These are phyloP conservation scores for Solenodon paradoxus DNA, from an alignment of 2,113 vertebrate species.

Conservation along the genomic window DNA sequence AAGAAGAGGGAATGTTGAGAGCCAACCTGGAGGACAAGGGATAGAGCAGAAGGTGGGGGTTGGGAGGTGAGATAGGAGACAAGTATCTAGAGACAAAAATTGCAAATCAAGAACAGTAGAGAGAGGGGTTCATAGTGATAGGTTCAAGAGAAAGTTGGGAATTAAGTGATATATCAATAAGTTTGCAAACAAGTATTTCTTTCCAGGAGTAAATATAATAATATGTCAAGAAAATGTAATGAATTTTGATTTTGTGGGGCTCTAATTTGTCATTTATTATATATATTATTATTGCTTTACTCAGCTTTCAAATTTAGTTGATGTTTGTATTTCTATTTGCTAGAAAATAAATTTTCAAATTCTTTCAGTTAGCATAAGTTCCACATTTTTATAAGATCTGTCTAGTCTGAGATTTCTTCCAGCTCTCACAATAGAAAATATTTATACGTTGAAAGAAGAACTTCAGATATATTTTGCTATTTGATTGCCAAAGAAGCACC, in stretches of 20 bases:
- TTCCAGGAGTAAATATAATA: neutral
- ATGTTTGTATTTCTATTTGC: neutral
- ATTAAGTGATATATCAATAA: neutral
- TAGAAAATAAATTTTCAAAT: neutral
- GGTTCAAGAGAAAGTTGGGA: neutral
- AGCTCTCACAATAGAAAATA: neutral
- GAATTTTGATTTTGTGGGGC: neutral
- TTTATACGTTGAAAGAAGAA: neutral
- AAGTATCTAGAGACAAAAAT: neutral
- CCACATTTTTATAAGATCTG: neutral
- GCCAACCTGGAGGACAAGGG: neutral
- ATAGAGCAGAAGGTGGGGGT: neutral
- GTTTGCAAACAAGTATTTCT: neutral
- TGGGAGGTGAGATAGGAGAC: neutral
- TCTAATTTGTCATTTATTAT: neutral
- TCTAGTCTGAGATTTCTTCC: neutral
- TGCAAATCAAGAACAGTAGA: neutral
- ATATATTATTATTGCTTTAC: neutral
- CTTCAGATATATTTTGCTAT: neutral
- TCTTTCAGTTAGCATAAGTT: neutral
- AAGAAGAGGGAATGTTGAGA: neutral
- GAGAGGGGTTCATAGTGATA: neutral
- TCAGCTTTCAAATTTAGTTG: neutral
- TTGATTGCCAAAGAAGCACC: neutral
- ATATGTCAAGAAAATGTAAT: neutral